A percentile compares a stretch with the other conserved stretches of the same genome.
Conservation (phyloP, 2,888 invertebrate genomes). For the Patella pellucida region DNA sequence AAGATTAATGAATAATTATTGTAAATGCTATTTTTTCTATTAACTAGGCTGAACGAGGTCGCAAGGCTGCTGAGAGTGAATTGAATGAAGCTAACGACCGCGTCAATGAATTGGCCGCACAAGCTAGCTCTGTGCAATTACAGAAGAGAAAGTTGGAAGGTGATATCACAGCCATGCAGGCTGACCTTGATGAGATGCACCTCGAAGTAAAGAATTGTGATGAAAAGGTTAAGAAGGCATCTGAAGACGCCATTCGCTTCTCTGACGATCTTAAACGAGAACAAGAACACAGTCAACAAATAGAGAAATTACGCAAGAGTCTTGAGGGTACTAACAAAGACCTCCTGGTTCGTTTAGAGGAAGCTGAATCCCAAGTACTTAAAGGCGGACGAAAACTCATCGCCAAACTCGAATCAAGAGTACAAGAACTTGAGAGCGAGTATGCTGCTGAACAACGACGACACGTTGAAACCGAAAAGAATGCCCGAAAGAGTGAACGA, state of each 20-base stretch:
- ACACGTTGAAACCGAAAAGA: slow-evolving; percentile 98
- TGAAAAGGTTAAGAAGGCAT: slow-evolving; percentile 75
- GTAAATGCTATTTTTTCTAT: too few species aligned
- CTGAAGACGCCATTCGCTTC: slow-evolving; percentile 89
- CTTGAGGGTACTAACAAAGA: slow-evolving; percentile 98
- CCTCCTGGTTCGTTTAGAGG: slow-evolving; percentile 89
- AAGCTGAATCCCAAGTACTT: slow-evolving; percentile 82
- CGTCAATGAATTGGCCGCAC: slow-evolving; percentile 87
- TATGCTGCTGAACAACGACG: slow-evolving; percentile 97
- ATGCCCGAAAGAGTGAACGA: slow-evolving; percentile 92
- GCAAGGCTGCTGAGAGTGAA: neutral
- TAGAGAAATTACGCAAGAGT: slow-evolving; percentile 97
- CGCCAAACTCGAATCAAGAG: slow-evolving; percentile 22
- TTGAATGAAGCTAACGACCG: neutral
- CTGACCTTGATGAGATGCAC: slow-evolving; percentile 96
- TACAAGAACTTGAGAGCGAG: slow-evolving; percentile 76
- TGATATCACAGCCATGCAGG: slow-evolving; percentile 91
- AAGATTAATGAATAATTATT: too few species aligned
- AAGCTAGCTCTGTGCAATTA: slow-evolving; percentile 91
- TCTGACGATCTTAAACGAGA: slow-evolving; percentile 98
- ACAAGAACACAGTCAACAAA: slow-evolving; percentile 89
- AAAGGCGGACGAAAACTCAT: neutral
- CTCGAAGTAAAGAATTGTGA: slow-evolving; percentile 99
- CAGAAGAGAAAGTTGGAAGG: slow-evolving; percentile 99
- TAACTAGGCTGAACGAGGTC: neutral